Conservation (phyloP, 1,140 invertebrate genomes). For the Papilio polyxenes region DNA sequence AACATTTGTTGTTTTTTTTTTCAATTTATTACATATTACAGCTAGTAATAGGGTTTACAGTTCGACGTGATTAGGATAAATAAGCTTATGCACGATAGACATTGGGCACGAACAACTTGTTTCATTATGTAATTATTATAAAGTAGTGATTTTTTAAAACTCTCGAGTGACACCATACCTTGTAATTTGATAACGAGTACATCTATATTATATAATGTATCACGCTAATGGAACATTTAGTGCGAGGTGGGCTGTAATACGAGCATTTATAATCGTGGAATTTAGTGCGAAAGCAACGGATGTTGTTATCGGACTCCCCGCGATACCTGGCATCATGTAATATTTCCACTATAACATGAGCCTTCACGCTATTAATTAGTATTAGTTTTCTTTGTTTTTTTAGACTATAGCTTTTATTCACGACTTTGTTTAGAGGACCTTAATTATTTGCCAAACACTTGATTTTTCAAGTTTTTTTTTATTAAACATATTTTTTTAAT, state of each 20-base stretch:
- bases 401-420: background rate
- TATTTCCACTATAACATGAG: background rate
- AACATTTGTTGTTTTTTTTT: background rate
- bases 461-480: no score
- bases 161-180: background rate
- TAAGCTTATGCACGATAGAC: background rate
- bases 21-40: background rate
- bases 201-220: background rate
- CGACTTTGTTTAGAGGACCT: background rate
- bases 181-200: background rate
- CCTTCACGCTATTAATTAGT: background rate
- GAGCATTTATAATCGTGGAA: conserved; percentile 8
- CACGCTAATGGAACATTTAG: background rate
- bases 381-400: background rate
- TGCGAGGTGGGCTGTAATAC: background rate
- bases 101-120: no score
- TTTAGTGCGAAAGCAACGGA: conserved; percentile 10
- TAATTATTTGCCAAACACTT: background rate
- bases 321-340: conserved; percentile 18
- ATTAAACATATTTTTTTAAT: no score
- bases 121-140: background rate
- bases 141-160: background rate
- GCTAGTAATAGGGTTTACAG: background rate
- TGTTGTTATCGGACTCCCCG: conserved; percentile 21
- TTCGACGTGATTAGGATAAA: background rate